phyloP scores from a whole-genome alignment of 2,113 vertebrate species.

The Phoenicopterus ruber region DNA sequence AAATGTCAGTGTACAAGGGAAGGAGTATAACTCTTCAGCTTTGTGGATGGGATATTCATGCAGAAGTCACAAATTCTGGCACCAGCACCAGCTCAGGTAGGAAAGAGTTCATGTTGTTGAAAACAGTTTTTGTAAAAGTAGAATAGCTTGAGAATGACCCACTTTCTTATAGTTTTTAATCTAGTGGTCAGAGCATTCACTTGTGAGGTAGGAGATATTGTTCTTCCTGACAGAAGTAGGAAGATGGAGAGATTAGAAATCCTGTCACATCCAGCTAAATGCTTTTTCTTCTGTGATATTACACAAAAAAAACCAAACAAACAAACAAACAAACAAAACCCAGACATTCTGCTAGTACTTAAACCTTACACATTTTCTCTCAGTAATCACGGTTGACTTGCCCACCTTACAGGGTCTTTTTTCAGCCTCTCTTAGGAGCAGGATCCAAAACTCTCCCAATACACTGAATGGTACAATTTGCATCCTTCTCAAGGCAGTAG shows the following conservation, averaged over 20 bases:
- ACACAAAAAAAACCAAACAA: no score
- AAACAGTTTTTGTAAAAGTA: not conserved
- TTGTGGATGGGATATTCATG: not conserved
- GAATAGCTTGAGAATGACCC: not conserved
- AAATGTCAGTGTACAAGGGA: not conserved
- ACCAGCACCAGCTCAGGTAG: not conserved
- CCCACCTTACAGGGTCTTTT: not conserved
- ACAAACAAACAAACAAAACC: no score
- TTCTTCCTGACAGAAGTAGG: not conserved
- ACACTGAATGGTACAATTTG: not conserved
- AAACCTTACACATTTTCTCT: not conserved
- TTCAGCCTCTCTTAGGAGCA: not conserved
- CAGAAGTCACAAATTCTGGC: not conserved
- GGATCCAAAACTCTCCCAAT: not conserved
- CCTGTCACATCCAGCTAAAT: not conserved
- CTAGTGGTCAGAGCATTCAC: not conserved
- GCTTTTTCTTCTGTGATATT: not conserved
- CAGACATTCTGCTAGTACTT: not conserved
- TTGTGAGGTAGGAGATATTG: not conserved
- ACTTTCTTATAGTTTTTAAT: not conserved
- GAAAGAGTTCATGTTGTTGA: not conserved
- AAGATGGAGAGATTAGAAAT: not conserved
- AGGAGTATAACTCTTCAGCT: not conserved
- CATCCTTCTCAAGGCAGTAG: not conserved
- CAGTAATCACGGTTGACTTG: not conserved